These are phyloP conservation scores for Meriones psammophilus DNA, from an alignment of 2,797 vertebrate species.

Conservation along the genomic window DNA sequence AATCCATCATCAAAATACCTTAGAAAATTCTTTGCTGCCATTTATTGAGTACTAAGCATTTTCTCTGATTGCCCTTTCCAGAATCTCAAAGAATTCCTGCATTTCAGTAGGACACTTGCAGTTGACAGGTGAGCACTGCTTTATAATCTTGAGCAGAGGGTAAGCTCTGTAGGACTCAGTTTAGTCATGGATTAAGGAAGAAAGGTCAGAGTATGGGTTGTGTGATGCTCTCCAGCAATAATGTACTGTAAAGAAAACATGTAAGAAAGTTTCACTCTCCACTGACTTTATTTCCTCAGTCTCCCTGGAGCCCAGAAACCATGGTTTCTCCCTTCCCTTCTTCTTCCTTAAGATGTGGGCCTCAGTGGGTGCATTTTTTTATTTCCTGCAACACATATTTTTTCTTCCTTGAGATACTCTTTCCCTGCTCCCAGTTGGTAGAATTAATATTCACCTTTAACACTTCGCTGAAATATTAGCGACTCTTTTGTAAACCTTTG, in stretches of 20 bases:
- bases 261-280: background rate
- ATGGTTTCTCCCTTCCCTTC: background rate
- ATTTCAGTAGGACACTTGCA: background rate
- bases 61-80: slow-evolving; percentile 2
- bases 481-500: background rate
- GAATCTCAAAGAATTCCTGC: background rate
- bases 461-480: background rate
- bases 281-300: background rate
- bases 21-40: background rate
- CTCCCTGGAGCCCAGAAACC: background rate
- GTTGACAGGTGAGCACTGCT: background rate
- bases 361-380: background rate
- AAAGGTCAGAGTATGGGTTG: background rate
- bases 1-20: slow-evolving; percentile 36
- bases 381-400: background rate
- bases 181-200: background rate
- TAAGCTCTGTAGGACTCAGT: background rate
- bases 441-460: background rate
- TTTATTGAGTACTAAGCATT: background rate
- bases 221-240: background rate
- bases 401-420: background rate
- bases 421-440: background rate
- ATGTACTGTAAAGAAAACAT: background rate
- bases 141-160: slow-evolving; percentile 32
- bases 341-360: background rate